A percentile compares a stretch with the other conserved stretches of the same genome.
These are phyloP conservation scores for Lathronympha strigana DNA, from an alignment of 2,888 invertebrate species.

Conservation along the genomic window DNA sequence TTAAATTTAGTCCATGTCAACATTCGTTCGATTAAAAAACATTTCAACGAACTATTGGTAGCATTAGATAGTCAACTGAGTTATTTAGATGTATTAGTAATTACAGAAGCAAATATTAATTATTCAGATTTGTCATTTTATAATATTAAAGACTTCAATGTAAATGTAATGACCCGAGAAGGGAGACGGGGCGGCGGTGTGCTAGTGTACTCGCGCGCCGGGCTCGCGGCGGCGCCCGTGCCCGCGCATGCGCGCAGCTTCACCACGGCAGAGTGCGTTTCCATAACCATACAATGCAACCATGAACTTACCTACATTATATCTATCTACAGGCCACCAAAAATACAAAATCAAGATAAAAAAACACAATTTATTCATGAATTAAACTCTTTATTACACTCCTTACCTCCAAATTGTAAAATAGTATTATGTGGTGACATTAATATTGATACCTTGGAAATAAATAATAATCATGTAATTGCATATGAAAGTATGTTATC, in stretches of 20 bases:
- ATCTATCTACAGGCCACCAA: slow-evolving; percentile 30
- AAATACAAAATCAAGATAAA: slow-evolving; percentile 4
- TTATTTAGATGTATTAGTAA: neutral
- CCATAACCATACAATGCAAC: slow-evolving; percentile 8
- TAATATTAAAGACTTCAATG: neutral
- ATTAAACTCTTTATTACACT: no score
- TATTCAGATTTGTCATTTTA: neutral
- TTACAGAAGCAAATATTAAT: neutral
- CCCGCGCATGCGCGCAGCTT: neutral
- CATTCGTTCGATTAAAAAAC: slow-evolving; percentile 2
- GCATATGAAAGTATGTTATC: no score
- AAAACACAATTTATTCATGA: neutral
- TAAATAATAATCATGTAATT: no score
- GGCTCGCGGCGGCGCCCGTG: neutral
- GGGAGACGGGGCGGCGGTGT: neutral
- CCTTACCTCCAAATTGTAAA: neutral
- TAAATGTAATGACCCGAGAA: neutral
- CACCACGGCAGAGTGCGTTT: slow-evolving; percentile 24
- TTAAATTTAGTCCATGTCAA: neutral
- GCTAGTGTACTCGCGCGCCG: slow-evolving; percentile 30
- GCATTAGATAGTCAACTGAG: neutral
- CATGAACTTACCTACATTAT: slow-evolving; percentile 12
- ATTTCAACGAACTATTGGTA: neutral
- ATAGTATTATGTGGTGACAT: no score
- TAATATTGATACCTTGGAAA: no score